Percentiles rank a stretch among this genome's conserved stretches.
Evolutionary conservation across 1,140 invertebrate species (phyloP).

Genomic region (Atta texana): DNA sequence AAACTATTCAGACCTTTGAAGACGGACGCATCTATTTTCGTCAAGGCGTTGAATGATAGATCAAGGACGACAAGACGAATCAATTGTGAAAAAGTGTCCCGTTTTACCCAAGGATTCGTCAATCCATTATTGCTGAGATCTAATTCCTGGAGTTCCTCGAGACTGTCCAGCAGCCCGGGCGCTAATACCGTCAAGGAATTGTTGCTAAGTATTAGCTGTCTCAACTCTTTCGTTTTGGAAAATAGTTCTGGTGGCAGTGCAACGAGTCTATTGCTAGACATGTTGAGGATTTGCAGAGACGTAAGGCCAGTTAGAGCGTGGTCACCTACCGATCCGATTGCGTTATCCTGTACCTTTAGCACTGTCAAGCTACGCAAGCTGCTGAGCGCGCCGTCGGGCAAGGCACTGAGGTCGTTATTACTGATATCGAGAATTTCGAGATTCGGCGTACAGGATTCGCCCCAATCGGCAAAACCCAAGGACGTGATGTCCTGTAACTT

Average conservation of each 20-base stretch:
- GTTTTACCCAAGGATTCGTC: conserved; percentile 92
- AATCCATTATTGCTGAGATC: conserved; percentile 93
- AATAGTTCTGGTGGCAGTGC: conserved; percentile 92
- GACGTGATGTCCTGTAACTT: conserved; percentile 91
- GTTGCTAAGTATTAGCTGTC: conserved; percentile 92
- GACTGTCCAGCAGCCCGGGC: conserved; percentile 91
- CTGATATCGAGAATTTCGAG: conserved; percentile 92
- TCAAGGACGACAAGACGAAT: conserved; percentile 91
- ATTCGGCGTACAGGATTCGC: conserved; percentile 88
- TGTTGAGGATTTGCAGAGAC: conserved; percentile 90
- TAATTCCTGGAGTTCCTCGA: conserved; percentile 92
- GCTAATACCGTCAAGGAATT: conserved; percentile 92
- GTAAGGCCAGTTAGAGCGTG: conserved; percentile 90
- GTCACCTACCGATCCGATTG: conserved; percentile 90
- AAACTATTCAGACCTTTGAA: conserved; percentile 92
- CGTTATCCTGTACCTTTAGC: conserved; percentile 91
- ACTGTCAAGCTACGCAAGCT: conserved; percentile 89
- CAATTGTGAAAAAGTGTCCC: conserved; percentile 91
- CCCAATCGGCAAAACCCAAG: conserved; percentile 90
- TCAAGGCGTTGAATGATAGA: conserved; percentile 91
- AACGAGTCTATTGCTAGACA: conserved; percentile 92
- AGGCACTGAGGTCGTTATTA: conserved; percentile 90
- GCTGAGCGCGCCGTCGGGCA: conserved; percentile 90
- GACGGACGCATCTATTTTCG: conserved; percentile 89
- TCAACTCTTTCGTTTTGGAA: conserved; percentile 89